phyloP scores from a whole-genome alignment of 2,888 invertebrate genomes.

The Philereme vetulata region DNA sequence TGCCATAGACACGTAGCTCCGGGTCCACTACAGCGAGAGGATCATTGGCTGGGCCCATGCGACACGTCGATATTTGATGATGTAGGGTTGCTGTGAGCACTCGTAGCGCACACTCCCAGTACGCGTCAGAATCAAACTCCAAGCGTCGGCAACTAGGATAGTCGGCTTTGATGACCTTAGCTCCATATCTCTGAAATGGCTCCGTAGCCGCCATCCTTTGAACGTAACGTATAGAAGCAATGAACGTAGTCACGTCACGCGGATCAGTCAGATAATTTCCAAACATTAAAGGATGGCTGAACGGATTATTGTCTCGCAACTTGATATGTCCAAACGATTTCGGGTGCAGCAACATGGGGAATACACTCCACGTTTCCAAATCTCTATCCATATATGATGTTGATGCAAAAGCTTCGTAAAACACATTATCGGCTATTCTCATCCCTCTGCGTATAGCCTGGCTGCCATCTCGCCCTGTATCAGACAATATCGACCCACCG shows the following conservation, averaged over 20 bases:
- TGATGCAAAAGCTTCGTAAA: conserved; percentile 80
- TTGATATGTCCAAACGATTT: conserved; percentile 88
- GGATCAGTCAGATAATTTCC: conserved; percentile 90
- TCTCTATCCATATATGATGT: conserved; percentile 61
- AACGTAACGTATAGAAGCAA: conserved; percentile 85
- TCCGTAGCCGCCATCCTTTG: conserved; percentile 83
- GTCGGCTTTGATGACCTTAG: conserved; percentile 76
- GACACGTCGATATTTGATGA: conserved; percentile 87
- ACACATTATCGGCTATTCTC: conserved; percentile 81
- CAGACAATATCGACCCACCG: conserved; percentile 85
- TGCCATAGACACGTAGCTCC: conserved; percentile 84
- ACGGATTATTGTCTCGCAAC: conserved; percentile 88
- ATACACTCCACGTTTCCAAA: conserved; percentile 84
- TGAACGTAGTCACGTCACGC: conserved; percentile 82
- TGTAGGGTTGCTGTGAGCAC: conserved; percentile 85
- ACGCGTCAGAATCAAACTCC: conserved; percentile 84
- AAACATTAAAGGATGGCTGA: conserved; percentile 89
- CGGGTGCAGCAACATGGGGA: conserved; percentile 89
- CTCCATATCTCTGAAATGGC: conserved; percentile 84
- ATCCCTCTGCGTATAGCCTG: conserved; percentile 78
- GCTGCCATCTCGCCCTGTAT: conserved; percentile 75
- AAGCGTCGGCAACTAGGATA: conserved; percentile 79
- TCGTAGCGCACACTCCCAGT: conserved; percentile 88
- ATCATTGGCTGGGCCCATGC: conserved; percentile 87
- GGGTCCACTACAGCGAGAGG: conserved; percentile 86